Conservation (phyloP, 64 coral and sea anemone genomes). For the Stichodactyla helianthus region DNA sequence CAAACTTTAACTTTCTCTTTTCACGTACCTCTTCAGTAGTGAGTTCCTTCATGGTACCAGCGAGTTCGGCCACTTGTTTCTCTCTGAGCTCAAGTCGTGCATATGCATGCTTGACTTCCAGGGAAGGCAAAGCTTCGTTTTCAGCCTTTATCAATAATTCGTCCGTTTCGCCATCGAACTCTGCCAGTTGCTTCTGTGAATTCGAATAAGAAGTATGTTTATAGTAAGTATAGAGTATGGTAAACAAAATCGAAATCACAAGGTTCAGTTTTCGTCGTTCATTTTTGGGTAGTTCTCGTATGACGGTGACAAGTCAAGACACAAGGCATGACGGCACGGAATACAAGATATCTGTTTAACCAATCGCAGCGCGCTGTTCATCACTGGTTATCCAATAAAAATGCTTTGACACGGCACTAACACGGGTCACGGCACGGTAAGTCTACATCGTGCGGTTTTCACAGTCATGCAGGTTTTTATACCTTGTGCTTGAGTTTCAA, state of each 20-base stretch:
- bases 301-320: too few relatives aligned
- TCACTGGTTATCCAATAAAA: background rate
- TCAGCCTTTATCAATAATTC: slow-evolving; percentile 67
- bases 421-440: too few relatives aligned
- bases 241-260: background rate
- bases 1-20: too few relatives aligned
- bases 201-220: background rate
- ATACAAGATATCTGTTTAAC: too few relatives aligned
- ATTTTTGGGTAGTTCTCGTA: too few relatives aligned
- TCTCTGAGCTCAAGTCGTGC: slow-evolving; percentile 84
- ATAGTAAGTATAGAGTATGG: background rate
- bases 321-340: too few relatives aligned
- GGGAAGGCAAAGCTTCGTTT: slow-evolving; percentile 67
- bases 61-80: slow-evolving; percentile 86
- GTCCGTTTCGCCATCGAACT: slow-evolving; percentile 79
- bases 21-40: slow-evolving; percentile 79
- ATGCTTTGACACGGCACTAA: too few relatives aligned
- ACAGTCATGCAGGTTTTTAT: background rate
- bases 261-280: too few relatives aligned
- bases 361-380: too few relatives aligned
- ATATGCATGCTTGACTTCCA: slow-evolving; percentile 95
- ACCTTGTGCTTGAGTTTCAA: slow-evolving; percentile 94
- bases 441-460: too few relatives aligned
- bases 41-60: slow-evolving; percentile 96
- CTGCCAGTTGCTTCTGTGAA: slow-evolving; percentile 79